phyloP scores from a whole-genome alignment of 2,113 vertebrate species.

The Ceyx cyanopectus region DNA sequence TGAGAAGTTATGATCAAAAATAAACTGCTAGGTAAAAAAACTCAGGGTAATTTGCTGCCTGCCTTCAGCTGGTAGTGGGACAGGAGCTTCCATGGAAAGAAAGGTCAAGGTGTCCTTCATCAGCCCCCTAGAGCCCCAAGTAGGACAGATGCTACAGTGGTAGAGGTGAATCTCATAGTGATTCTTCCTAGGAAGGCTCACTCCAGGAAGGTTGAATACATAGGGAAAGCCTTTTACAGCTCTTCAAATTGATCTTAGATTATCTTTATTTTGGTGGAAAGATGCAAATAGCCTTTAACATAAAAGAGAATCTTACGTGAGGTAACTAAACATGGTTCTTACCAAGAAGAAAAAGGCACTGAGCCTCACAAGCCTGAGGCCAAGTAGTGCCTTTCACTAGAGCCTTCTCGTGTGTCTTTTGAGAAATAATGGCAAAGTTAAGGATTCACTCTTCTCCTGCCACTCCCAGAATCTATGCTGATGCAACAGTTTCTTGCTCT shows the following conservation, averaged over 20 bases:
- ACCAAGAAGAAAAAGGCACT: background rate
- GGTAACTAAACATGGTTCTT: background rate
- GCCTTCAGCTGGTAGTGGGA: background rate
- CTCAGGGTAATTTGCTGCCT: too few relatives aligned
- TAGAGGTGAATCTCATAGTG: background rate
- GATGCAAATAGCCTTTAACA: background rate
- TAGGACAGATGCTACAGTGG: background rate
- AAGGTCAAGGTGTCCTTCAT: background rate
- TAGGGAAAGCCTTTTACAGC: background rate
- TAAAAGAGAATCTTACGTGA: background rate
- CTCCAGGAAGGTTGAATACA: background rate
- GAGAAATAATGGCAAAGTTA: background rate
- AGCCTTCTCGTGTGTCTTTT: fast-evolving
- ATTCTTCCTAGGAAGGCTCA: background rate
- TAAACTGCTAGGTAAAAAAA: slow-evolving; percentile 9
- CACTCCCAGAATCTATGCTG: too few relatives aligned
- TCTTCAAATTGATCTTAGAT: background rate
- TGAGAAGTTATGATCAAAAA: slow-evolving; percentile 13
- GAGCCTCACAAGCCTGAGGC: too few relatives aligned
- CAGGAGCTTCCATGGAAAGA: background rate
- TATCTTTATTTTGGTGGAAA: background rate
- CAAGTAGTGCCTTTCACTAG: background rate
- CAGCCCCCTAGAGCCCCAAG: background rate
- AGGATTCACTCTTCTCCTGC: background rate
- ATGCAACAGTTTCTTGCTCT: background rate